These are phyloP conservation scores for Carterocephalus palaemon DNA, from an alignment of 2,888 invertebrate species.

Conservation along the genomic window DNA sequence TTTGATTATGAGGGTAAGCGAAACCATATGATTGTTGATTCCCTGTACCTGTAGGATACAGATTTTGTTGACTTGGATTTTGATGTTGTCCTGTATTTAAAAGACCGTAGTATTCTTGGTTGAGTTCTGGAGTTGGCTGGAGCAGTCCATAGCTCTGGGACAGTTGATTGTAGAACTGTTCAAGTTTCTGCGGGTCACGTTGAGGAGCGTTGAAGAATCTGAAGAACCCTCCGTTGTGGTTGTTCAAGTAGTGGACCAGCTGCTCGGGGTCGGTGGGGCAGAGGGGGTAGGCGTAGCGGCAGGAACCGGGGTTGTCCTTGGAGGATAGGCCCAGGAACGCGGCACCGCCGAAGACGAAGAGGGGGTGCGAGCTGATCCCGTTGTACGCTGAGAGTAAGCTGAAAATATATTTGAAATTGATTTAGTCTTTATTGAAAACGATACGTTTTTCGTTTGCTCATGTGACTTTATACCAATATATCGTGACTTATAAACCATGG, in stretches of 20 bases:
- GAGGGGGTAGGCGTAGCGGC: slow-evolving; percentile 82
- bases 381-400: slow-evolving; percentile 80
- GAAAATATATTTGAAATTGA: slow-evolving; percentile 36
- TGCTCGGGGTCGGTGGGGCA: slow-evolving; percentile 87
- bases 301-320: slow-evolving; percentile 77
- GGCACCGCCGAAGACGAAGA: slow-evolving; percentile 86
- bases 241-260: slow-evolving; percentile 88
- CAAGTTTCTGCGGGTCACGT: slow-evolving; percentile 45
- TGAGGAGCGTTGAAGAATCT: slow-evolving; percentile 82
- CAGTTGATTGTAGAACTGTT: slow-evolving; percentile 62
- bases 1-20: slow-evolving; percentile 41
- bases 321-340: slow-evolving; percentile 85
- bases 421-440: too few species aligned
- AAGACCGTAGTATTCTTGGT: slow-evolving; percentile 27
- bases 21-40: slow-evolving; percentile 39
- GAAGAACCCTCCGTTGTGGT: slow-evolving; percentile 92
- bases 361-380: slow-evolving; percentile 79
- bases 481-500: too few species aligned
- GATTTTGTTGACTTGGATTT: slow-evolving; percentile 19
- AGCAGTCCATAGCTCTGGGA: slow-evolving; percentile 38
- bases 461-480: too few species aligned
- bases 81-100: slow-evolving; percentile 16
- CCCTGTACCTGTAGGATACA: slow-evolving; percentile 28
- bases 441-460: too few species aligned
- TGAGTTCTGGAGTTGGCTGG: slow-evolving; percentile 28